These are phyloP conservation scores for Aphelinus atriplicis DNA, from an alignment of 1,140 invertebrate species.

Conservation along the genomic window DNA sequence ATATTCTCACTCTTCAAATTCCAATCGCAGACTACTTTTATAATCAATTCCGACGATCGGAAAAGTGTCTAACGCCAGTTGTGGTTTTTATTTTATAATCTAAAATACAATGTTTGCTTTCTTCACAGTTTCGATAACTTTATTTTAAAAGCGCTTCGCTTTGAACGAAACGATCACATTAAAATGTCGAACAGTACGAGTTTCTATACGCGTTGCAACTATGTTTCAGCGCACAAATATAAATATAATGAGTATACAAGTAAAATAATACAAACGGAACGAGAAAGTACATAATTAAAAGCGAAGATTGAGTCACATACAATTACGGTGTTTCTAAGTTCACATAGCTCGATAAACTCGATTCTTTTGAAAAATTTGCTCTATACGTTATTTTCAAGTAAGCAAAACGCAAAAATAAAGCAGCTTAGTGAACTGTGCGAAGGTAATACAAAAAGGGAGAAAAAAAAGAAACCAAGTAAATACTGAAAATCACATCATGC, in stretches of 20 bases:
- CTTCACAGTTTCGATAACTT: not conserved
- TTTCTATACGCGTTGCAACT: slow-evolving; percentile 23
- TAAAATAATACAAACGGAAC: slow-evolving; percentile 12
- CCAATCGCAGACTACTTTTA: slow-evolving; percentile 5
- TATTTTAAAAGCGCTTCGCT: slow-evolving; percentile 24
- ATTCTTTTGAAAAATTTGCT: slow-evolving; percentile 10
- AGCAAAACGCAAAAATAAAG: slow-evolving; percentile 29
- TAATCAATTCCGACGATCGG: slow-evolving; percentile 20
- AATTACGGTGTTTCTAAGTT: not conserved
- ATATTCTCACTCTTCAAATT: slow-evolving; percentile 1
- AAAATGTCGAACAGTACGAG: slow-evolving; percentile 25
- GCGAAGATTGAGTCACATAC: slow-evolving; percentile 11
- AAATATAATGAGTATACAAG: slow-evolving; percentile 23
- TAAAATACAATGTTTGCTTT: slow-evolving; percentile 31
- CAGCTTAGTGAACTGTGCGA: not conserved
- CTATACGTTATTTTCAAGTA: slow-evolving; percentile 14
- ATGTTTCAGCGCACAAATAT: slow-evolving; percentile 29
- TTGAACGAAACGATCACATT: slow-evolving; percentile 32
- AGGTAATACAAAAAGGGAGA: slow-evolving; percentile 33
- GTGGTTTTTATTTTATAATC: slow-evolving; percentile 23
- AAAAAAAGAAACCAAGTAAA: slow-evolving; percentile 41
- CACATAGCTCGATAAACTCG: slow-evolving; percentile 8
- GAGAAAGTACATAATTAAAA: slow-evolving; percentile 10
- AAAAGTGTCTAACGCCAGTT: slow-evolving; percentile 1
- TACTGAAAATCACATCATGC: slow-evolving; percentile 37